phyloP scores from a whole-genome alignment of 2,113 vertebrate genomes.

The Nycticebus coucang region DNA sequence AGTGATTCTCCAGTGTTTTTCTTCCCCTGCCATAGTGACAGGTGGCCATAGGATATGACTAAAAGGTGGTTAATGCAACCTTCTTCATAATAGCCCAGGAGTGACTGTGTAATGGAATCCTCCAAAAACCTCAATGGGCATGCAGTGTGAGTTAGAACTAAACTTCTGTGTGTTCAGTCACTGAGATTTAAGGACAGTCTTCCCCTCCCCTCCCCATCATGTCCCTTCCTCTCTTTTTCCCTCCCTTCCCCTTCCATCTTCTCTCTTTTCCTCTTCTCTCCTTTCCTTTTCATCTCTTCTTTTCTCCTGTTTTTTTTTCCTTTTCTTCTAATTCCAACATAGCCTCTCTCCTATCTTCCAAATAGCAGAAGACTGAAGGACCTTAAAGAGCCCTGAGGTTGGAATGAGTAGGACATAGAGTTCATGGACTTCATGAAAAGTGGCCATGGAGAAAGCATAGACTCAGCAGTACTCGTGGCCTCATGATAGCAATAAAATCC shows the following conservation, averaged over 20 bases:
- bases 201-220: too few relatives aligned
- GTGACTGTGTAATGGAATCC: background rate
- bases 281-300: accelerated
- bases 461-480: background rate
- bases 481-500: background rate
- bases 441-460: background rate
- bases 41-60: background rate
- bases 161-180: background rate
- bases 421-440: background rate
- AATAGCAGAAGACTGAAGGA: background rate
- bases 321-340: background rate
- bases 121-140: background rate
- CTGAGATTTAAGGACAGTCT: background rate
- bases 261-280: accelerated
- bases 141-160: background rate
- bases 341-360: background rate
- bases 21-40: background rate
- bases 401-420: background rate
- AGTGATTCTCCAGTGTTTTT: background rate
- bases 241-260: accelerated
- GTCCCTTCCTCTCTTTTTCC: too few relatives aligned
- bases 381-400: background rate
- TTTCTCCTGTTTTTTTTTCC: too few relatives aligned
- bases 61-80: background rate
- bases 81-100: background rate